Conservation (phyloP, 2,797 vertebrate species). For the Nyctibius grandis region DNA sequence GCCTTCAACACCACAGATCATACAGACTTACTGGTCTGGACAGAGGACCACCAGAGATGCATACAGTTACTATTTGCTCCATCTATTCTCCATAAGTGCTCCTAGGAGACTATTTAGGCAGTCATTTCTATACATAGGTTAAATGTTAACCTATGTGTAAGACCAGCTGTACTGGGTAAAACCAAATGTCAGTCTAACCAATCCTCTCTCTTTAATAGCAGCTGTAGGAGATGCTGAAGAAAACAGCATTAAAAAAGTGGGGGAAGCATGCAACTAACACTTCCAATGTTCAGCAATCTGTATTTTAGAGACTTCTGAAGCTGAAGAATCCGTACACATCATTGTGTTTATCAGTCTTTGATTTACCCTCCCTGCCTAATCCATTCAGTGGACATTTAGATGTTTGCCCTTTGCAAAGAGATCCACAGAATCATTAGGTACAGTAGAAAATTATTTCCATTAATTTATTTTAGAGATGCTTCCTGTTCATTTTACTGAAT, state of each 20-base stretch:
- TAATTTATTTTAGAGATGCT: background rate
- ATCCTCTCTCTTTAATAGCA: fast-evolving
- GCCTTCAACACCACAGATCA: background rate
- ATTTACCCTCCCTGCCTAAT: background rate
- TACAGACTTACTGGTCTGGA: background rate
- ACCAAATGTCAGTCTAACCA: background rate
- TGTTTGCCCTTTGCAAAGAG: background rate
- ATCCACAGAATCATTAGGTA: background rate
- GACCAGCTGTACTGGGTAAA: background rate
- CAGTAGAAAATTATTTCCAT: background rate
- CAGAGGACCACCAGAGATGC: background rate
- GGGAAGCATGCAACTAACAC: background rate
- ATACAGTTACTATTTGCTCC: background rate
- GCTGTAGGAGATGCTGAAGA: background rate
- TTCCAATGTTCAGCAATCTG: background rate
- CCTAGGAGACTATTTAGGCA: background rate
- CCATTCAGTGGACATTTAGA: too few relatives aligned
- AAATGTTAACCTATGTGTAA: background rate
- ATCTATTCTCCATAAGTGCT: background rate
- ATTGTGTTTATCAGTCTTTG: background rate
- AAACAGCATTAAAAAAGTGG: background rate
- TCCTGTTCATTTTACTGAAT: background rate
- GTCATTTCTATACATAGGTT: background rate
- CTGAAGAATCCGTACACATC: background rate
- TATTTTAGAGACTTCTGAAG: background rate